Evolutionary conservation across 2,888 invertebrate species (phyloP), one percentile per base, ranked within the genome.

Genomic region (Lordiphosa fenestrarum): DNA sequence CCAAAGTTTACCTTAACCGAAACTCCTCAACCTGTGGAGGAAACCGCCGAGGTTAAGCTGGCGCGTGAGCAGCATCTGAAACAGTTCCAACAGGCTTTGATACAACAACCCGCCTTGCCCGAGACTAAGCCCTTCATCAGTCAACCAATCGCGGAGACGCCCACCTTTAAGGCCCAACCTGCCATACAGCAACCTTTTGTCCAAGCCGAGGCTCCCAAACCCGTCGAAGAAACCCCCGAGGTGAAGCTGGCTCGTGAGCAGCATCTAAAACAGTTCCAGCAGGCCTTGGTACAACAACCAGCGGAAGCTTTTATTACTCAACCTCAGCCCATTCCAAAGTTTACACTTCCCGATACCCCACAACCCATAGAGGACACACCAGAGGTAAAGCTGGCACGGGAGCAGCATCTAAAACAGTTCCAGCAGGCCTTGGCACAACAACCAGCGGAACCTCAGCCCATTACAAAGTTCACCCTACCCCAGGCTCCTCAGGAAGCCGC

Each of bases 231-330:
- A 13, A 85, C 80, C 0, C 66, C 75, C 1, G 85, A 85, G 33
- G 80, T 82, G 10, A 48, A 66, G 44, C 66, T 68, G 7, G 86
- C 87, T 0, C 84, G 86, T 5, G 80, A 86, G 40, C 82, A 87
- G 37, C 87, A 87, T 53, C 60, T 85, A 23, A 77, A 73, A 38
- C 63, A 68, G 10, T 71, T 72, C n/a, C 66, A 69, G 23, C 84
- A 82, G 40, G 77, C 81, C 3, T 62, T 85, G 38, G 38, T 52
- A 4, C 49, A 64, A 41, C 19, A 58, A 2, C 71, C 67, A 0
- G 25, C 25, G 1, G 6, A 25, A 64, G 12, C 70, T 69, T 4
- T 40, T 10, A 7, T 6, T 4, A 3, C 13, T 6, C 9, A 15
- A 7, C 9, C 12, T 9, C 41, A 25, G 13, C 25, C 23, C 25